phyloP scores from a whole-genome alignment of 2,113 vertebrate genomes.

The Gobio gobio region DNA sequence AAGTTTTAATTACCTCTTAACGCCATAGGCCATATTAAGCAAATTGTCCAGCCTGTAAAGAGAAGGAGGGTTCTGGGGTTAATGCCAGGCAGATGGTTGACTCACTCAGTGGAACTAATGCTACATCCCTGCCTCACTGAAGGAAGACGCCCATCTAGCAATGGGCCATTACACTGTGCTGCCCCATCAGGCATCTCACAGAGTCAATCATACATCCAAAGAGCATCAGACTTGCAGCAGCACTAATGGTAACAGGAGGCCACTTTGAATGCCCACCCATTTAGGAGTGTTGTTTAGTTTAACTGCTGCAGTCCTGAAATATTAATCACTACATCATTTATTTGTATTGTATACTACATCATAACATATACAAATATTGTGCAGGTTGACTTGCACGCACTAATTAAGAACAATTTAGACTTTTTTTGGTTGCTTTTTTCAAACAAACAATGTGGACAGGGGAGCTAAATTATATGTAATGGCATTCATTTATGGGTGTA shows the following conservation, averaged over 20 bases:
- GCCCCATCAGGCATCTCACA: conserved; percentile 67
- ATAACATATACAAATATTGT: background rate
- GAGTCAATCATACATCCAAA: conserved; percentile 51
- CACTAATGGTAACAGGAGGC: conserved; percentile 47
- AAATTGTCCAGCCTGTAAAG: conserved; percentile 99
- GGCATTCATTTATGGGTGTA: background rate
- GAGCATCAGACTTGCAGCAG: conserved; percentile 52
- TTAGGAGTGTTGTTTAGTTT: conserved; percentile 16
- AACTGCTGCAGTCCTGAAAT: conserved; percentile 17
- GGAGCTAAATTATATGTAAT: background rate
- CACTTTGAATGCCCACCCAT: conserved; percentile 29
- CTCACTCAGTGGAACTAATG: conserved; percentile 99
- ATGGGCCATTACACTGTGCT: conserved; percentile 79
- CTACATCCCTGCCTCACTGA: conserved; percentile 83
- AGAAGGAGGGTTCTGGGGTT: conserved; percentile 99
- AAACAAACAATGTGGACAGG: background rate
- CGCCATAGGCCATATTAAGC: conserved; percentile 99
- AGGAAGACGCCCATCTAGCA: conserved; percentile 75
- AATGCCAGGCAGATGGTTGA: conserved; percentile 99
- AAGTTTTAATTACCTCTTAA: conserved; percentile 99
- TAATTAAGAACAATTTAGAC: background rate
- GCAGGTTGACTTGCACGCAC: background rate
- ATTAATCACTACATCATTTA: background rate
- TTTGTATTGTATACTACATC: no score
- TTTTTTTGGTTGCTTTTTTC: background rate